Evolutionary conservation across 1,140 invertebrate genomes (phyloP).

Genomic region (Pogonus chalceus): DNA sequence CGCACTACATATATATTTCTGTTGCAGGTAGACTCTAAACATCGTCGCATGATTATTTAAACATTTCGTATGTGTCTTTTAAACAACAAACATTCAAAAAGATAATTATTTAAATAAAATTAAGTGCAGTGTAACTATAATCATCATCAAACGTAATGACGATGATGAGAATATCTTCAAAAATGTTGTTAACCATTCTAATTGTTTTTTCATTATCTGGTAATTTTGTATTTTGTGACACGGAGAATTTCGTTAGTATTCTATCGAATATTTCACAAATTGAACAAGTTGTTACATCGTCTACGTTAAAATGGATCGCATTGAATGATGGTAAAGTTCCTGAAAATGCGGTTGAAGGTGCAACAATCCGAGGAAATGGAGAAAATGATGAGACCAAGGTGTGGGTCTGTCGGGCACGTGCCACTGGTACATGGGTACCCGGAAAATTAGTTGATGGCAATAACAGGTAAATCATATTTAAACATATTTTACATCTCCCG

Average conservation of each 20-base stretch:
- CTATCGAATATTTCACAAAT: constrained; percentile 12
- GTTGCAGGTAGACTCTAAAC: no score
- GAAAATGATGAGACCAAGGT: constrained; percentile 35
- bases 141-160: no score
- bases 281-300: constrained; percentile 35
- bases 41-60: no score
- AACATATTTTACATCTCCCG: no score
- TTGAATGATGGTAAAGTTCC: constrained; percentile 21
- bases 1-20: no score
- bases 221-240: not conserved
- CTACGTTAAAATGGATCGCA: constrained; percentile 34
- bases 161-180: no score
- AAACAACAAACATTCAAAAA: no score
- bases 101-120: no score
- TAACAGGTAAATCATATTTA: constrained; percentile 24
- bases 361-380: constrained; percentile 19
- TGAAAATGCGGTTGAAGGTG: constrained; percentile 33
- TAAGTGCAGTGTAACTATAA: no score
- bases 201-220: not conserved
- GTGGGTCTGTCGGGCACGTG: constrained; percentile 60
- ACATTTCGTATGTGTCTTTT: no score
- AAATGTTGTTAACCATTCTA: not conserved
- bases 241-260: not conserved
- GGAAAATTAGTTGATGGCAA: constrained; percentile 48
- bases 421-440: constrained; percentile 58